Base-by-base conservation (phyloP, 1,140 invertebrate genomes). In the Drosophila lini region DNA sequence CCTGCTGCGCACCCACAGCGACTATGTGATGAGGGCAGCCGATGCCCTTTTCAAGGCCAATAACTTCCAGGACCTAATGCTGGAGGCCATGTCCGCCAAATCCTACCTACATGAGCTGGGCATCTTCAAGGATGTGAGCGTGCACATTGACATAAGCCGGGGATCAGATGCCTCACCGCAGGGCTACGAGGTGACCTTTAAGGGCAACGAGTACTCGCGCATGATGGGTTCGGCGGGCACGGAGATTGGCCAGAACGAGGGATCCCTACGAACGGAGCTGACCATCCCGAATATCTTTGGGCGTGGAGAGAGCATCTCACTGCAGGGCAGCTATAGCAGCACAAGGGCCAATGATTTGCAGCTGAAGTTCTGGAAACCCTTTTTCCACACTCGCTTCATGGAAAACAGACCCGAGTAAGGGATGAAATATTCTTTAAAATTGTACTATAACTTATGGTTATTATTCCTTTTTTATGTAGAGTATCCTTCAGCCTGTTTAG, bases 211-310 rank as follows among this genome's bases (percentile, higher is more conserved):
- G 45, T 65, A 83, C 25, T 80, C 90, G 7, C 75, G 91, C 7
- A 50, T 92, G n/a, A 78, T 91, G 62, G 92, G 92, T 7, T 90
- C 86, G 1, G 86, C 92, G 11, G 92, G 92, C 45, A 92, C 92
- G 0, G 92, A 92, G 44, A 82, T 92, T 45, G 92, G 92, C 6
- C 91, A 92, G 60, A 92, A 91, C 68, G 91, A 92, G 36, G 92
- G 92, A 11, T 90, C 91, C 0, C 55, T 92, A 13, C 79, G 85
- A 31, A 91, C 85, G 3, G 92, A 92, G 53, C 67, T 92, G 6
- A 88, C 80, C 25, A 67, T 91, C 55, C 91, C 92, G 3, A 92
- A 92, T 65, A 48, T 92, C 19, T 73, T 91, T 38, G 92, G 92
- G 0, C 80, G 92, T 0, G 92, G 92, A 15, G 92, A 92, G 68